These are phyloP conservation scores for Ctenodactylus gundi DNA, from an alignment of 2,113 vertebrate species.

Conservation along the genomic window DNA sequence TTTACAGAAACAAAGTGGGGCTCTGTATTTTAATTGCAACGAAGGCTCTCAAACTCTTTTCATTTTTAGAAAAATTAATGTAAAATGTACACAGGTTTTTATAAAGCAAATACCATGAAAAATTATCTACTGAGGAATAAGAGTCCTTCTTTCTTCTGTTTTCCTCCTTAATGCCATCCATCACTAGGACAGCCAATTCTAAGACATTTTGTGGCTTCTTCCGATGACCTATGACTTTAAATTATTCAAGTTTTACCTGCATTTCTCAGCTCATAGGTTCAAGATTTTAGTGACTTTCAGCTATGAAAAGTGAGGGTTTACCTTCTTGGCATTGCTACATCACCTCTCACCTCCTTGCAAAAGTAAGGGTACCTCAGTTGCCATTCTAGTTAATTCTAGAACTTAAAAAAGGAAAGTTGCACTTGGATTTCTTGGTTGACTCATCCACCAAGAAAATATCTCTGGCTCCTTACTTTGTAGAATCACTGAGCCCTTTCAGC, in stretches of 20 bases:
- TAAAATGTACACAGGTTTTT: neutral
- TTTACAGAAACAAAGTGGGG: constrained; percentile 68
- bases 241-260: neutral
- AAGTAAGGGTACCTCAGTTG: neutral
- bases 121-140: neutral
- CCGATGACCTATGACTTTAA: neutral
- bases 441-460: neutral
- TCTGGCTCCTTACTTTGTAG: neutral
- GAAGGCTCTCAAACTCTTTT: neutral
- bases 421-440: neutral
- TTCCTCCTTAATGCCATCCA: too few species aligned
- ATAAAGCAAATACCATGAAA: neutral
- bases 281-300: neutral
- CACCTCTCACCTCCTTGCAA: neutral
- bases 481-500: neutral
- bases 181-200: neutral
- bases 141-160: neutral
- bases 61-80: neutral
- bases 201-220: neutral
- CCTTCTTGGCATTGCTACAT: neutral
- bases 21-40: constrained; percentile 43
- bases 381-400: neutral
- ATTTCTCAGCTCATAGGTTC: neutral
- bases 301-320: neutral
- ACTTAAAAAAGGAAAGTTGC: neutral